phyloP scores from a whole-genome alignment of 1,140 invertebrate species.

The Megathymus violae region DNA sequence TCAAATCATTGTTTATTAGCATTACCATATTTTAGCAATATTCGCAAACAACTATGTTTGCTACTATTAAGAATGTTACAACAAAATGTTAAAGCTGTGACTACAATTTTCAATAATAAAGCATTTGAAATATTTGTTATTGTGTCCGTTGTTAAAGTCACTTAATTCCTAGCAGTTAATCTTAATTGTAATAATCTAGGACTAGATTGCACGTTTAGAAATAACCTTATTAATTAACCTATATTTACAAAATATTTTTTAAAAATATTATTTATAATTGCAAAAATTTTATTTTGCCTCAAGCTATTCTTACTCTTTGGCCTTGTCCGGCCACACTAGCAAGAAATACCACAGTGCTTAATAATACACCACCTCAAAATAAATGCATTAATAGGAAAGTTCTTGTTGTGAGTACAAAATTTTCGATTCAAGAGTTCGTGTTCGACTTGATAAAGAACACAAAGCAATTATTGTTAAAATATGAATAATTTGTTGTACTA shows the following conservation, averaged over 20 bases:
- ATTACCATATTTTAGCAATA: constrained; percentile 7
- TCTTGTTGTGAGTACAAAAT: constrained; percentile 16
- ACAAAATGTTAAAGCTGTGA: constrained; percentile 53
- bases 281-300: constrained; percentile 56
- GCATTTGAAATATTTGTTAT: constrained; percentile 49
- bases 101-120: constrained; percentile 55
- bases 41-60: constrained; percentile 19
- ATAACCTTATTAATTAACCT: constrained; percentile 56
- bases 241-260: constrained; percentile 81
- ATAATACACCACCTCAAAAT: constrained; percentile 26
- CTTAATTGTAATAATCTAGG: constrained; percentile 60
- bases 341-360: constrained; percentile 24
- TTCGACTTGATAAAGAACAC: constrained; percentile 7
- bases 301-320: constrained; percentile 9
- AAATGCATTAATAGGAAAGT: constrained; percentile 19
- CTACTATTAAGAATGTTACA: constrained; percentile 22
- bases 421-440: neutral
- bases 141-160: constrained; percentile 49
- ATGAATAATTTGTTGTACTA: constrained; percentile 57
- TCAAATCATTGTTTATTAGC: constrained; percentile 17
- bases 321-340: constrained; percentile 3
- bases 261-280: constrained; percentile 79
- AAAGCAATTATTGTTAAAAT: constrained; percentile 17
- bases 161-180: constrained; percentile 69
- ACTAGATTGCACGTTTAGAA: constrained; percentile 78